Evolutionary conservation across 2,797 vertebrate genomes (phyloP), one percentile per base, ranked within the genome.

Genomic region (Enteromius anoplus): DNA sequence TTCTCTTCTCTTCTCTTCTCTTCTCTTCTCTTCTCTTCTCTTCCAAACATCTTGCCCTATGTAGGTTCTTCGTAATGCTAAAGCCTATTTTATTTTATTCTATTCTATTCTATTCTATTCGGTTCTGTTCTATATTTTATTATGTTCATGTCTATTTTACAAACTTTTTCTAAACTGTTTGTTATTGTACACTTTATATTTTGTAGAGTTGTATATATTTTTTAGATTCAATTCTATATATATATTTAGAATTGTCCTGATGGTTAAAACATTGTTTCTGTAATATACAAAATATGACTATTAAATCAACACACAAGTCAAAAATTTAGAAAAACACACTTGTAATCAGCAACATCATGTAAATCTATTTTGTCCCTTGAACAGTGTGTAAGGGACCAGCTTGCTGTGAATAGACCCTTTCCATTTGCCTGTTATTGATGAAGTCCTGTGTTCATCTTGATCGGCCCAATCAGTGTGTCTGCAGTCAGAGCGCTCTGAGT

Each of bases 401-500:
- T 23, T 5, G 55, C 40, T 73, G 45, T 65, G 26, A 73, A 65
- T 75, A 83, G 77, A 73, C 73, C 80, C n/a, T 40, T 72, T 82
- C 65, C 55, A 80, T 85, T 73, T 72, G 51, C 37, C 34, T 26
- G 7, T 9, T 65, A 49, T 42, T 76, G 49, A 60, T 55, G 69
- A 49, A 62, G 14, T 21, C 49, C 69, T 73, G 80, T 77, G 60
- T 85, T 80, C 42, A 78, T 69, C 64, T 78, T 42, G 23, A 64
- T 37, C 47, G 3, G 49, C 68, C n/a, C 55, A 82, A 78, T 86
- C 73, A 78, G 82, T 66, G 72, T 34, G 68, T 55, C 65, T 83
- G 26, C 49, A 62, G 60, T 65, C 26, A 51, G 47, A 10, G n/a
- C 9, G 45, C 66, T 34, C 45, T 78, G 81, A 87, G 78, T 79